Conservation (phyloP, 1,140 invertebrate genomes). For the Scaptodrosophila lebanonensis region DNA sequence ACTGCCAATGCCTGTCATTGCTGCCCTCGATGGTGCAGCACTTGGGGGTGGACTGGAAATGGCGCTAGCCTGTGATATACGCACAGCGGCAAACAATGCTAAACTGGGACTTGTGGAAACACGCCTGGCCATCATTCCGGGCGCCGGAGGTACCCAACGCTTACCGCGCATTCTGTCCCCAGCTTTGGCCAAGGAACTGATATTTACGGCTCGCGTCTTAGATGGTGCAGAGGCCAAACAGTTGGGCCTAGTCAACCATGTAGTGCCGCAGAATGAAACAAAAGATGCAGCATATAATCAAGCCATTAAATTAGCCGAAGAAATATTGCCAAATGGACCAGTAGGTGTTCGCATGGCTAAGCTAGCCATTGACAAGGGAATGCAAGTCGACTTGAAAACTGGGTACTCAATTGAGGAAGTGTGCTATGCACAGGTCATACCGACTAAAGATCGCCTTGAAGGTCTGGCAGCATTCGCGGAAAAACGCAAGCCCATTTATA, state of each 20-base stretch:
- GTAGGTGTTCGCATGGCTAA: conserved; percentile 95
- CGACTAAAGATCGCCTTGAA: conserved; percentile 95
- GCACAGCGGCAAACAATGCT: conserved; percentile 87
- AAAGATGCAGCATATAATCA: conserved; percentile 92
- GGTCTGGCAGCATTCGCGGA: conserved; percentile 95
- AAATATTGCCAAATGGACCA: conserved; percentile 95
- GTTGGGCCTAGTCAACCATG: conserved; percentile 91
- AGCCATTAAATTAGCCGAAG: conserved; percentile 89
- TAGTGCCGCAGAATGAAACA: conserved; percentile 87
- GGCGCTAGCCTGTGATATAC: conserved; percentile 94
- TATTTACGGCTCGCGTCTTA: conserved; percentile 92
- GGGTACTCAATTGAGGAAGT: conserved; percentile 94
- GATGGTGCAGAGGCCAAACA: conserved; percentile 88
- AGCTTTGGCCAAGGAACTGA: conserved; percentile 96
- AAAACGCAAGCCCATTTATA: conserved; percentile 92
- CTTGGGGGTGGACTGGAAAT: conserved; percentile 94
- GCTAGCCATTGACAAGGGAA: conserved; percentile 90
- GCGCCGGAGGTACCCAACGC: conserved; percentile 96
- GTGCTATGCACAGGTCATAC: conserved; percentile 94
- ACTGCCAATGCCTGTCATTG: conserved; percentile 94
- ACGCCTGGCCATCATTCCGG: conserved; percentile 96
- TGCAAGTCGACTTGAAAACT: conserved; percentile 89
- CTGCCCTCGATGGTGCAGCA: conserved; percentile 95
- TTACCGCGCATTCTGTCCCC: conserved; percentile 91
- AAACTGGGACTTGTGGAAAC: conserved; percentile 97